Percentiles rank a stretch among this genome's conserved stretches.
Evolutionary conservation across 23 tunicate species (phyloP).

Genomic region (Clavelina lepadiformis): DNA sequence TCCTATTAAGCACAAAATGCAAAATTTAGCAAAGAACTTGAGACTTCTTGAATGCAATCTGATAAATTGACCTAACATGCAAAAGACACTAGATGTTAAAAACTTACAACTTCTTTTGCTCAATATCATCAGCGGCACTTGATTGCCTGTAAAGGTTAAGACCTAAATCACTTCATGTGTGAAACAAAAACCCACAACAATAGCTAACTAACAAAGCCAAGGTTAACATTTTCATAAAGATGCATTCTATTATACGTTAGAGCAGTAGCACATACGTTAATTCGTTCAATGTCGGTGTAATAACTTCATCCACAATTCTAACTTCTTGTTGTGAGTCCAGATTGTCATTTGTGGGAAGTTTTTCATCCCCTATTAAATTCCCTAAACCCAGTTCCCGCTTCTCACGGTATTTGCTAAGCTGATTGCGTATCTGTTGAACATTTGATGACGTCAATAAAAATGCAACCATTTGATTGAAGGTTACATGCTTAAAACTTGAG

Average conservation of each 20-base stretch:
- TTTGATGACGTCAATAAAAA: too few relatives aligned
- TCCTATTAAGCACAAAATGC: too few relatives aligned
- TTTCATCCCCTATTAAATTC: slow-evolving; percentile 63
- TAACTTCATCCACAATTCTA: slow-evolving; percentile 60
- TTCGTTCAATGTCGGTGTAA: slow-evolving; percentile 27
- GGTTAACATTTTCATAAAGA: not conserved
- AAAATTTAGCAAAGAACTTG: too few relatives aligned
- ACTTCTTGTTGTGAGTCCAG: slow-evolving; percentile 18
- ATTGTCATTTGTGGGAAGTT: slow-evolving; percentile 10
- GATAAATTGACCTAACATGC: not conserved
- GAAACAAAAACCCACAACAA: too few relatives aligned
- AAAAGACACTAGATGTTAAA: not conserved
- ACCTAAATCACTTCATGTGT: not conserved
- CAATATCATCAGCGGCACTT: slow-evolving; percentile 32
- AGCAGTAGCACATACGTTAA: slow-evolving; percentile 40
- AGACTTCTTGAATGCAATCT: too few relatives aligned
- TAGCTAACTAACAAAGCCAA: too few relatives aligned
- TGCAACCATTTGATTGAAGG: too few relatives aligned
- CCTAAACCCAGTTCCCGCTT: slow-evolving; percentile 71
- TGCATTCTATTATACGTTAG: too few relatives aligned
- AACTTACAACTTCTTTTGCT: slow-evolving; percentile 40
- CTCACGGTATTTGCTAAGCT: slow-evolving; percentile 35
- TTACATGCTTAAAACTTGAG: too few relatives aligned
- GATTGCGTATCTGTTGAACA: slow-evolving; percentile 60
- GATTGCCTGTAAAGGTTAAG: slow-evolving; percentile 19